Percentiles rank a stretch among this genome's conserved stretches.
These are phyloP conservation scores for Buceros bicornis DNA, from an alignment of 2,797 vertebrate genomes.

Conservation along the genomic window DNA sequence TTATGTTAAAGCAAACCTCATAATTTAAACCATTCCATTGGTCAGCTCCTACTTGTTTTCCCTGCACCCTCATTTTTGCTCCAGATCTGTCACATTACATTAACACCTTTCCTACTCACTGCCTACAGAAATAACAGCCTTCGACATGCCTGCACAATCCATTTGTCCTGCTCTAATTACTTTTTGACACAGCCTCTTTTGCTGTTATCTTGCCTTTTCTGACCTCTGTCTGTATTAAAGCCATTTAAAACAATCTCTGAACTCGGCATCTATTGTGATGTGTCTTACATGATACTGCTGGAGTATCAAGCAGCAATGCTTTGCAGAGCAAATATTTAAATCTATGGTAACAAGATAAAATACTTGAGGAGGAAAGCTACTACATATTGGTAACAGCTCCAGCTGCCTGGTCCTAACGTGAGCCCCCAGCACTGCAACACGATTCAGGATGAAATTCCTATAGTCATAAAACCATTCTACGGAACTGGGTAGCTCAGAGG, in stretches of 20 bases:
- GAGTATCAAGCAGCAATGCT: not conserved
- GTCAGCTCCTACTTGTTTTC: conserved; percentile 81
- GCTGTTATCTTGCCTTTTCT: conserved; percentile 83
- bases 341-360: conserved; percentile 14
- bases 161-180: conserved; percentile 98
- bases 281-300: not conserved
- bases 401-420: not conserved
- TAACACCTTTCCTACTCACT: conserved; percentile 91
- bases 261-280: conserved; percentile 11
- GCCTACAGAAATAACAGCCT: conserved; percentile 95
- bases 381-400: not conserved
- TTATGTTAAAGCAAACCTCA: conserved; percentile 74
- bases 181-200: conserved; percentile 85
- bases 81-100: conserved; percentile 97
- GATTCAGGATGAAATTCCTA: not conserved
- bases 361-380: not conserved
- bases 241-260: conserved; percentile 72
- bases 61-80: conserved; percentile 92
- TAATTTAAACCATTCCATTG: conserved; percentile 64
- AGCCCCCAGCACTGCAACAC: not conserved
- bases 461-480: not conserved
- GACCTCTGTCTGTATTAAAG: conserved; percentile 60
- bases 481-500: not conserved
- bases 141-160: conserved; percentile 90
- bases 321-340: conserved; percentile 57